Base-by-base conservation (phyloP, 2,888 invertebrate genomes). In the Pilophorus perplexus region DNA sequence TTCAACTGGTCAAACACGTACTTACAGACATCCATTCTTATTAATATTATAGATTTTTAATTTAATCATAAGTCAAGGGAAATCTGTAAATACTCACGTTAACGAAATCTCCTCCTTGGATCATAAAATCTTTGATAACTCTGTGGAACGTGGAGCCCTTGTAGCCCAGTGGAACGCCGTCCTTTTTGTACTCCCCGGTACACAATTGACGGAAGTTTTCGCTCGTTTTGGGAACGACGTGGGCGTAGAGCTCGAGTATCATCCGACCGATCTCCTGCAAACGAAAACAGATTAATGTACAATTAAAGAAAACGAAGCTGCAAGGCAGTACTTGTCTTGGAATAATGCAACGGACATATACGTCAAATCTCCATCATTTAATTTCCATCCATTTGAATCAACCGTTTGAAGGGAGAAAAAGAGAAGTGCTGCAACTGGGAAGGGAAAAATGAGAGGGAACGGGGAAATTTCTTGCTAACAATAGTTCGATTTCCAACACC, bases 111-210 rank as follows among this genome's bases (percentile, higher is more conserved):
- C 99, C 99, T 42, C 98, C 98, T 82, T 99, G 99, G 72, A 99
- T 96, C 99, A 99, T 99, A 75, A 99, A 99, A 79, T 99, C 99
- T 79, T 99, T 99, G 72, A 99, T 99, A 27, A 99, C 96, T 77
- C 98, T 83, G 77, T 99, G 99, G 77, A 99, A 99, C 74, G 90
- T 89, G 1, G 93, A 90, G 55, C 93, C 94, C 80, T 99, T 99
- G 77, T 89, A 99, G 0, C 98, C 98, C 55, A 94, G 83, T 0
- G 99, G 95, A 0, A 97, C 93, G 10, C 95, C 95, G 79, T 99
- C 98, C 75, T 89, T 90, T 74, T 91, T 85, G 75, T 90, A 93
- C 79, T 99, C 99, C 10, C 99, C 99, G 0, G 98, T 99, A 76
- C 99, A 99, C 76, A 99, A 93, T 78, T 99, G 97, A 68, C 97